Evolutionary conservation across 2,113 vertebrate species (phyloP), one percentile per base, ranked within the genome.

Genomic region (Chionodraco myersi): DNA sequence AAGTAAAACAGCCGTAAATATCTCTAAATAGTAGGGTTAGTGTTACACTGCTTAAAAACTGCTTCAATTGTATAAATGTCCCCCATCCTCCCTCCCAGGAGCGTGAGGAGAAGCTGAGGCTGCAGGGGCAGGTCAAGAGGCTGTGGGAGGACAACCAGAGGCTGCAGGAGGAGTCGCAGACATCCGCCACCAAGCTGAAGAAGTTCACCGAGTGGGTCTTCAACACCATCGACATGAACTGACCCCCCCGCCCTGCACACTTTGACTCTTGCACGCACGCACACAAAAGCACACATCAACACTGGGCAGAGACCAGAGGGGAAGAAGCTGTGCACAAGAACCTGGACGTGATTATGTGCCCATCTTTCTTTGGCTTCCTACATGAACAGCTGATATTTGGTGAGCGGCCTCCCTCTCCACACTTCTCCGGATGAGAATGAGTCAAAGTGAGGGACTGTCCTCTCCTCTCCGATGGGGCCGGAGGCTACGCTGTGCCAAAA

Each of bases 121-220:
- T 99, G 15, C 98, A 99, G 91, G 89, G 96, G 0, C 98, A 99
- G 94, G 96, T 99, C 76, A 97, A 99, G 80, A 95, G 97, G 80
- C 93, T 99, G 76, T 96, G 98, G 69, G 98, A 99, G 82, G 98
- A 99, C 94, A 99, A 99, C 95, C 94, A 99, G 94, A 92, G 98
- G 58, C 95, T 99, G 77, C 97, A 98, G 90, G 97, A 99, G 86
- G 98, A 99, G 88, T 99, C 98, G 65, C 97, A 99, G 93, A 98
- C 95, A 2, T 98, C 98, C 1, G 96, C 98, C 0, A 96, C 98
- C 88, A 99, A 99, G 88, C 96, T 99, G 83, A 99, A 99, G 95
- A 99, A 99, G 91, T 99, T 99, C 94, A 99, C 98, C 0, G 98
- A 99, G 76, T 99, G 98, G 98, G 98, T 99, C 92, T 99, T 99